phyloP scores from a whole-genome alignment of 1,140 invertebrate species.

The Goniozus legneri region DNA sequence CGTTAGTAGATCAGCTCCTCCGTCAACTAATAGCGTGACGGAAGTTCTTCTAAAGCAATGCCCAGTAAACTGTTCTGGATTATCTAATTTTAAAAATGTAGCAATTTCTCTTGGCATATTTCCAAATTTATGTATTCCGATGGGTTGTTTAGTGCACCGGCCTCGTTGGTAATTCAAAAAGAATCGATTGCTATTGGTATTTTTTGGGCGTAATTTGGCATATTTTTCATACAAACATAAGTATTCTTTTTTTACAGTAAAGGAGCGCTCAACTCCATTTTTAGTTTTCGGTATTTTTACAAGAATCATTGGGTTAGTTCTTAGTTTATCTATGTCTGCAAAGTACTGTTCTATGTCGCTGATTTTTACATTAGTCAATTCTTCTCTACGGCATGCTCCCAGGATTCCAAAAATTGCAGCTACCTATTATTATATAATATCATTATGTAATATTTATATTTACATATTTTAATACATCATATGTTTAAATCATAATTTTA shows the following conservation, averaged over 20 bases:
- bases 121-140: slow-evolving; percentile 32
- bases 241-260: not conserved
- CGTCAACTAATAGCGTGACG: not conserved
- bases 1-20: not conserved
- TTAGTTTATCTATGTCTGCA: slow-evolving; percentile 10
- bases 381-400: not conserved
- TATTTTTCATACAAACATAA: not conserved
- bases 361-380: not conserved
- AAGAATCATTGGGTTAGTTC: not conserved
- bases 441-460: no score
- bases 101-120: not conserved
- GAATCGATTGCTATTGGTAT: not conserved
- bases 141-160: slow-evolving; percentile 11
- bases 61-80: not conserved
- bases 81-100: not conserved
- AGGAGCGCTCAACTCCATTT: not conserved
- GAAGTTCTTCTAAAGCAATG: slow-evolving; percentile 1
- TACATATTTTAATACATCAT: no score
- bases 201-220: not conserved
- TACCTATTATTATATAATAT: not conserved
- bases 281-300: not conserved
- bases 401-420: not conserved
- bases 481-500: no score
- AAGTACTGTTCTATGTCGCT: not conserved
- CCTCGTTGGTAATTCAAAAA: slow-evolving; percentile 1